phyloP scores from a whole-genome alignment of 92 coral and sea anemone genomes.

The Parazoanthus darwini region DNA sequence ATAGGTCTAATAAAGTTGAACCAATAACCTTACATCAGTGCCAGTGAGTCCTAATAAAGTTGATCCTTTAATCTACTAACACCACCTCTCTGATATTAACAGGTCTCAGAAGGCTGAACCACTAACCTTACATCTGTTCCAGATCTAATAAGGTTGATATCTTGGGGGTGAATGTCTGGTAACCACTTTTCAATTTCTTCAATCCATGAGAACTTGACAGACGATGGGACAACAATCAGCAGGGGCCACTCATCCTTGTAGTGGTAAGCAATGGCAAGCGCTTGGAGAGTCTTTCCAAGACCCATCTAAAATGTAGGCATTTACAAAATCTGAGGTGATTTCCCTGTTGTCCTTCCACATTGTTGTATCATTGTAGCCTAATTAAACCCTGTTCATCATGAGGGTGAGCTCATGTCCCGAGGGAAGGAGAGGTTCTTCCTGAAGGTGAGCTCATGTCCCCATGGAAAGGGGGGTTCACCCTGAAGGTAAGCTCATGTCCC shows the following conservation, averaged over 20 bases:
- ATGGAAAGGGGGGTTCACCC: too few relatives aligned
- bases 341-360: too few relatives aligned
- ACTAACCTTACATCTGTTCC: conserved; percentile 69
- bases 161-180: conserved; percentile 86
- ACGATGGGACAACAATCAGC: conserved; percentile 91
- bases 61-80: background rate
- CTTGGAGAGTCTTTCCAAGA: conserved; percentile 97
- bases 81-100: too few relatives aligned
- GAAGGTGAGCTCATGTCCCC: too few relatives aligned
- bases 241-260: conserved; percentile 95
- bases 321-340: too few relatives aligned
- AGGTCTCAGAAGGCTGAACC: background rate
- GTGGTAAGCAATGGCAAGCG: conserved; percentile 85
- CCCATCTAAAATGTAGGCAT: conserved; percentile 75
- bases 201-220: conserved; percentile 98
- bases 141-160: conserved; percentile 88
- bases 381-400: too few relatives aligned
- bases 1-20: background rate
- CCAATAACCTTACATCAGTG: conserved; percentile 76
- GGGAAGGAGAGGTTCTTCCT: too few relatives aligned
- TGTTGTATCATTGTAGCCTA: too few relatives aligned
- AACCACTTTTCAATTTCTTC: conserved; percentile 99
- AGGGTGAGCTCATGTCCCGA: too few relatives aligned
- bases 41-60: conserved; percentile 25
- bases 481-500: too few relatives aligned